Base-by-base conservation (phyloP, 2,113 vertebrate species). In the Nerophis ophidion region DNA sequence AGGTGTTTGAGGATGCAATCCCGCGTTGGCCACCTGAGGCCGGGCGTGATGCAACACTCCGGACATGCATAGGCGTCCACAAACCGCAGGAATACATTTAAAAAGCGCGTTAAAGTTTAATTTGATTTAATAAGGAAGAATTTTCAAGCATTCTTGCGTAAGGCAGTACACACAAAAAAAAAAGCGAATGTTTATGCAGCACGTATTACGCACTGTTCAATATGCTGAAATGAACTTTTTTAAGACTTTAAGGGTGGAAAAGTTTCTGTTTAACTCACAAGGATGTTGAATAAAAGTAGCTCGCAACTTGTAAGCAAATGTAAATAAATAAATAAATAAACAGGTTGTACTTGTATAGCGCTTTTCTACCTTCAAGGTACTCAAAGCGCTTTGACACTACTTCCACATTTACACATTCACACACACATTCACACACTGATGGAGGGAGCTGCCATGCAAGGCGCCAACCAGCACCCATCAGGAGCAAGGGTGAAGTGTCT, bases 1-100 rank as follows among this genome's bases (percentile, higher is more conserved):
- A 79, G 71, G 71, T 80, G 82, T 81, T 84, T 84, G 81, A 88
- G 81, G 75, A 80, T 75, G 77, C 52, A 60, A 73, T 79, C 68
- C 70, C 63, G 63, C 70, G 61, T 74, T 44, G 60, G 75, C 75
- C 75, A 83, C 83, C 76, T 60, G 75, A 81, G 79, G 80, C 77
- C 52, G 47, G 16, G 61, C 64, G 71, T 86, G 86, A 87, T 83
- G 85, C 80, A 88, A 86, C 38, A 36, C 49, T 72, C 67, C 79
- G 81, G 76, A 86, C 82, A 84, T 81, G 71, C 73, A 42, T 16
- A 63, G 72, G 70, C 65, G 60, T 77, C 82, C 71, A 80, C 61
- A 67, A 76, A 72, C 54, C 48, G 55, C 60, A 68, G 61, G 59
- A 69, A 57, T 33, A 66, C 68, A 71, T 72, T 61, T 75, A 55